Conservation (phyloP, 2,797 vertebrate species). For the Serranus cabrilla region DNA sequence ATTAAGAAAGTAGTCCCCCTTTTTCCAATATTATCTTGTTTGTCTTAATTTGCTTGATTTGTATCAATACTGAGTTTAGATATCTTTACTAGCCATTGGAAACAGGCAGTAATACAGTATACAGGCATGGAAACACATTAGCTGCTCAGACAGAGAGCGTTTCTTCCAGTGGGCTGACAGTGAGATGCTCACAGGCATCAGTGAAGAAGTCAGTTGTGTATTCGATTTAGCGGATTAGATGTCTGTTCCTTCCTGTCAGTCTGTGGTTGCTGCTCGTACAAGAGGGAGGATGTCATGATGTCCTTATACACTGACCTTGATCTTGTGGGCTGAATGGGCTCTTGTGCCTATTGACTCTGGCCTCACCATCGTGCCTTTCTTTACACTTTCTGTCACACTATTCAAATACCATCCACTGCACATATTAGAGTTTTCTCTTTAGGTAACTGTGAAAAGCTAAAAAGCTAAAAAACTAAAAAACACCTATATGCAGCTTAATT, state of each 20-base stretch:
- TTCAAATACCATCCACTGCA: slow-evolving; percentile 1
- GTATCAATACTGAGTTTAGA: not conserved
- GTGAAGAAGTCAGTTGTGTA: slow-evolving; percentile 48
- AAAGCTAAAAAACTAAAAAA: not conserved
- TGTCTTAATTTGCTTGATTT: not conserved
- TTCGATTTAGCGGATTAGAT: slow-evolving; percentile 61
- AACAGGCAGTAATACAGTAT: not conserved
- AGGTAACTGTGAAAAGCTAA: not conserved
- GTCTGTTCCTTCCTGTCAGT: slow-evolving; percentile 58
- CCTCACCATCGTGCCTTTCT: slow-evolving; percentile 33
- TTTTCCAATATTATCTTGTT: not conserved
- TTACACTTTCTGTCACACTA: slow-evolving; percentile 16
- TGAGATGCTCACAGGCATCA: slow-evolving; percentile 43
- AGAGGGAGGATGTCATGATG: slow-evolving; percentile 61
- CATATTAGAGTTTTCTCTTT: not conserved
- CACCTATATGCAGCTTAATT: not conserved
- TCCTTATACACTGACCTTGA: slow-evolving; percentile 71
- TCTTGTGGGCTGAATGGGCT: slow-evolving; percentile 63
- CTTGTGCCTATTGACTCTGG: slow-evolving; percentile 49
- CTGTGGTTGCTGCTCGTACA: slow-evolving; percentile 33
- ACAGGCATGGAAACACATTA: not conserved
- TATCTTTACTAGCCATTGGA: not conserved
- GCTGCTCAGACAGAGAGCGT: slow-evolving; percentile 3
- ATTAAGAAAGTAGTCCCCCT: not conserved
- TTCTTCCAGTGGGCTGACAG: slow-evolving; percentile 18